Evolutionary conservation across 1,140 invertebrate species (phyloP).

Genomic region (Cyphomyrmex costatus): DNA sequence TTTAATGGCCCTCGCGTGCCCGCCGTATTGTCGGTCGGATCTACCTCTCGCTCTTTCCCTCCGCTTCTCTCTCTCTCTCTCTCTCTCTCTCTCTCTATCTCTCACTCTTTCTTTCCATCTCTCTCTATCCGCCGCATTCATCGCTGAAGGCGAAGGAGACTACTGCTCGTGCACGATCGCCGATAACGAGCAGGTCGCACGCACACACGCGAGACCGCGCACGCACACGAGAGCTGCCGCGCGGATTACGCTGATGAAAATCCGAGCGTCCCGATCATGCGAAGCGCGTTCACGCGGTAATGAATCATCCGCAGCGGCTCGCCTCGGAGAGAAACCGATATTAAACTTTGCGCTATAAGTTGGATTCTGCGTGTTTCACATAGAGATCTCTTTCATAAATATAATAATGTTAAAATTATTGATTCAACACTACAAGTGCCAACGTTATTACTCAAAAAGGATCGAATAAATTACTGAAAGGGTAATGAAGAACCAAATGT

Average conservation of each 20-base stretch:
- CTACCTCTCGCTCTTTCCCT: not conserved
- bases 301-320: constrained; percentile 30
- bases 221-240: constrained; percentile 10
- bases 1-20: constrained; percentile 69
- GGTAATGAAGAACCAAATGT: too few relatives aligned
- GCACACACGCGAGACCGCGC: constrained; percentile 29
- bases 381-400: not conserved
- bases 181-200: constrained; percentile 63
- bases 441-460: too few relatives aligned
- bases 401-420: not conserved
- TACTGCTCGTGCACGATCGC: constrained; percentile 54
- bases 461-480: too few relatives aligned
- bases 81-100: not conserved
- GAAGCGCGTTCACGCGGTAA: constrained; percentile 49
- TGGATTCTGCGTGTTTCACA: not conserved
- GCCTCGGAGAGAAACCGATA: constrained; percentile 11
- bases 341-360: not conserved
- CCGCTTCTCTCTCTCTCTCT: not conserved
- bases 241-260: constrained; percentile 48
- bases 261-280: constrained; percentile 39
- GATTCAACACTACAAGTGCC: not conserved
- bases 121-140: not conserved
- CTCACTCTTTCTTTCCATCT: not conserved
- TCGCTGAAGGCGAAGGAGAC: constrained; percentile 46
- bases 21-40: constrained; percentile 58